These are phyloP conservation scores for Xyliphius kryptos DNA, from an alignment of 2,113 vertebrate species.

Conservation along the genomic window DNA sequence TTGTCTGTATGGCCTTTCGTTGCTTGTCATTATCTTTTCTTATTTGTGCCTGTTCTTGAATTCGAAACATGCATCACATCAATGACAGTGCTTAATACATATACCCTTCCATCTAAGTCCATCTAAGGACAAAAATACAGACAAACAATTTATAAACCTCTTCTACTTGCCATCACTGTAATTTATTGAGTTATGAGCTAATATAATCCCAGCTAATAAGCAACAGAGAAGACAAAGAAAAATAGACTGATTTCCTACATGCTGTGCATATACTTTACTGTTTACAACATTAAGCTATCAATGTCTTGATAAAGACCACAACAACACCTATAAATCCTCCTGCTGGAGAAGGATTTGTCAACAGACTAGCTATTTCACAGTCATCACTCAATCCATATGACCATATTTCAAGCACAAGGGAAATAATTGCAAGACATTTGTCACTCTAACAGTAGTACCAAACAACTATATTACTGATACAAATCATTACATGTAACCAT, in stretches of 20 bases:
- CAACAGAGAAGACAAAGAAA: no score
- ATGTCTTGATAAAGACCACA: no score
- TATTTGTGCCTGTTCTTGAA: background rate
- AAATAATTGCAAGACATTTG: constrained; percentile 11
- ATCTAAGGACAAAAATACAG: background rate
- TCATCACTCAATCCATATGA: no score
- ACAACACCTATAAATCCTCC: no score
- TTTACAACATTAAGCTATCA: no score
- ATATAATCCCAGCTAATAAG: no score
- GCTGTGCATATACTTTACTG: no score
- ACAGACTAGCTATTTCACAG: no score
- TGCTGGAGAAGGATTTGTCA: no score
- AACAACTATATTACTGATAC: constrained; percentile 21
- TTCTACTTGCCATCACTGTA: no score
- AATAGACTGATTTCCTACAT: no score
- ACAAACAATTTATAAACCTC: background rate
- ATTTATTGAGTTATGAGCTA: no score
- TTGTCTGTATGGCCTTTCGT: background rate
- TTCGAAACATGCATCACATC: background rate
- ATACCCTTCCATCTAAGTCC: background rate
- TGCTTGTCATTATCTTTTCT: background rate
- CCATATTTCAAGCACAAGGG: constrained; percentile 5
- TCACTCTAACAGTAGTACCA: constrained; percentile 13
- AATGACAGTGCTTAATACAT: background rate
- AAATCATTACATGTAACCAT: constrained; percentile 16